Percentiles rank a stretch among this genome's conserved stretches.
Evolutionary conservation across 2,113 vertebrate genomes (phyloP).

Genomic region (Bungarus multicinctus): DNA sequence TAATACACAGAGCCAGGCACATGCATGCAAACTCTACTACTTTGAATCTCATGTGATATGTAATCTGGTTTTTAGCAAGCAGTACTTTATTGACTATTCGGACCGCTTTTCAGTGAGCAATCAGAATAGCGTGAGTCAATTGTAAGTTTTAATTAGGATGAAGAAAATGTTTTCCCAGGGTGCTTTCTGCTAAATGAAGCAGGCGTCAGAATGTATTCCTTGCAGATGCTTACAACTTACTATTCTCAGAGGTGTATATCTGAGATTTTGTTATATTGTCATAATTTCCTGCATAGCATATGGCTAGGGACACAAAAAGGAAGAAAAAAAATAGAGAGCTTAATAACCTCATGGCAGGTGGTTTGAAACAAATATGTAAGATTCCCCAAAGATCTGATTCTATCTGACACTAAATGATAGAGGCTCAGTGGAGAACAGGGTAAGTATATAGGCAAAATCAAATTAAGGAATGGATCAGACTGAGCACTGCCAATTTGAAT

Average conservation of each 20-base stretch:
- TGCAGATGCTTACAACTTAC: not conserved
- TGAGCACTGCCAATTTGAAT: rapidly evolving
- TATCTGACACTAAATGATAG: slow-evolving; percentile 4
- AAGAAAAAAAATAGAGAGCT: not conserved
- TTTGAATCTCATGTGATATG: not conserved
- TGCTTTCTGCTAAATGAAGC: not conserved
- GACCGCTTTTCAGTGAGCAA: not conserved
- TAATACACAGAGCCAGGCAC: not conserved
- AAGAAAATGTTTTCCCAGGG: not conserved
- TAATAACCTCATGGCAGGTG: slow-evolving; percentile 16
- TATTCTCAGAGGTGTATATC: not conserved
- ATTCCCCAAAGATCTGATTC: slow-evolving; percentile 27
- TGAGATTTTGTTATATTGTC: not conserved
- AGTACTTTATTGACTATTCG: not conserved
- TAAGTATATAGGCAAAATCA: not conserved
- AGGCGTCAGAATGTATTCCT: not conserved
- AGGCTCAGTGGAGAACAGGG: not conserved
- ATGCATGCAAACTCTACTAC: not conserved
- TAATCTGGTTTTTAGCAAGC: not conserved
- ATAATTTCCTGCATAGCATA: not conserved
- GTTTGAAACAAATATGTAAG: not conserved
- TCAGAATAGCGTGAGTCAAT: not conserved
- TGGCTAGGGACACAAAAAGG: not conserved
- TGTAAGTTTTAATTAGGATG: not conserved
- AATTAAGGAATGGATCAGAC: not conserved